These are phyloP conservation scores for Drosophila quadrilineata DNA, from an alignment of 1,140 invertebrate species.

Conservation along the genomic window DNA sequence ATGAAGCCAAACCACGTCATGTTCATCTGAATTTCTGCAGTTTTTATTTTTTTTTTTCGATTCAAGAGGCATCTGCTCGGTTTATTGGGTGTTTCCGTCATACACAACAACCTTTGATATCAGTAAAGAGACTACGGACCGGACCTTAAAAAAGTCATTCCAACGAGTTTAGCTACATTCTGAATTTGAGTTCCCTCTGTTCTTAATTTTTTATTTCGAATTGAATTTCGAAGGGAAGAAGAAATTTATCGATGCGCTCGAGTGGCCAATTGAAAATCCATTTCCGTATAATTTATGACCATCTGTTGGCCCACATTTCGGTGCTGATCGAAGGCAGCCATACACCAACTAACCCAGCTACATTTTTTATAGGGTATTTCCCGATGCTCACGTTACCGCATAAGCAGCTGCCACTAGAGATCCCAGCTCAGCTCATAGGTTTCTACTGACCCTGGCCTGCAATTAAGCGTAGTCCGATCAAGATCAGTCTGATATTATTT, in stretches of 20 bases:
- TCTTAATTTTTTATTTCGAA: neutral
- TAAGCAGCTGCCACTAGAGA: neutral
- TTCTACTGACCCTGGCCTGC: neutral
- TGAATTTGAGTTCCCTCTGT: neutral
- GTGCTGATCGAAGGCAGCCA: neutral
- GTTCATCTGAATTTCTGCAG: conserved; percentile 51
- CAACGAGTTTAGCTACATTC: neutral
- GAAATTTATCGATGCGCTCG: conserved; percentile 17
- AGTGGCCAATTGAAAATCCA: conserved; percentile 37
- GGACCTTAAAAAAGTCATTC: no score
- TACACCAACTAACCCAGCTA: neutral
- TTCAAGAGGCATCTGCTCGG: conserved; percentile 30
- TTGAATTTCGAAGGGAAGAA: neutral
- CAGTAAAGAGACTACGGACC: no score
- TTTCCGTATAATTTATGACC: conserved; percentile 32
- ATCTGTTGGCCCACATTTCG: conserved; percentile 20
- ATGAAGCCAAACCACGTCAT: conserved; percentile 52
- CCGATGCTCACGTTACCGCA: no score
- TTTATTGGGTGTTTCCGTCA: conserved; percentile 26
- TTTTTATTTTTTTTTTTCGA: conserved; percentile 25
- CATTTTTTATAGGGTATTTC: neutral
- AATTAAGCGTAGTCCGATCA: neutral
- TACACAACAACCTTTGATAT: no score
- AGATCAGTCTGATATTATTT: no score
- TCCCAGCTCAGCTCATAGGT: neutral